phyloP scores from a whole-genome alignment of 2,113 vertebrate genomes.

The Gila orcuttii region DNA sequence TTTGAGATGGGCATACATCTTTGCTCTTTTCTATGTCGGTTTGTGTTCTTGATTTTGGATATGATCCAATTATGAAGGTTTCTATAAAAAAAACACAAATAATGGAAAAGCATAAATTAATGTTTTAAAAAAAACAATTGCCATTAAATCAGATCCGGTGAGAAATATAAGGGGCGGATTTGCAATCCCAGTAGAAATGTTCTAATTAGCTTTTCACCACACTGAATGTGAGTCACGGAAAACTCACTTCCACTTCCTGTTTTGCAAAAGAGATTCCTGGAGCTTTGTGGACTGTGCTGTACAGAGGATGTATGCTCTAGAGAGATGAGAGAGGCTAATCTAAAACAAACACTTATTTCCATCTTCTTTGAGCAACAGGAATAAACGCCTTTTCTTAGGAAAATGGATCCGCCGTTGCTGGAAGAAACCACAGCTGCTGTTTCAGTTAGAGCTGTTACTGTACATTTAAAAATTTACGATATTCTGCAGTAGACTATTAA shows the following conservation, averaged over 20 bases:
- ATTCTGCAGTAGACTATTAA: neutral
- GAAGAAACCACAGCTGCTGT: slow-evolving; percentile 12
- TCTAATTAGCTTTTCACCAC: slow-evolving; percentile 19
- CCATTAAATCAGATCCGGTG: neutral
- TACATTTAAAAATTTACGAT: neutral
- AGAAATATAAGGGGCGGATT: neutral
- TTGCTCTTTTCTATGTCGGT: no score
- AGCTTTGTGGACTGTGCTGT: slow-evolving; percentile 17
- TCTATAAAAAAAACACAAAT: neutral
- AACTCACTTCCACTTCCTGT: slow-evolving; percentile 29
- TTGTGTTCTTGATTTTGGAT: neutral
- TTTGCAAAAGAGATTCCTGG: slow-evolving; percentile 34
- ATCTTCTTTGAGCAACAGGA: slow-evolving; percentile 30
- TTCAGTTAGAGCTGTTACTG: neutral
- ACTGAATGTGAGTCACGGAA: slow-evolving; percentile 15
- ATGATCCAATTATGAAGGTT: neutral
- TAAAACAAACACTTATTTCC: slow-evolving; percentile 47
- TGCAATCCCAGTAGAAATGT: neutral
- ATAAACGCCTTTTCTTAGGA: slow-evolving; percentile 39
- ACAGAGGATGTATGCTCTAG: slow-evolving; percentile 37
- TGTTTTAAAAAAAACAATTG: neutral
- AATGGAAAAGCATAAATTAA: neutral
- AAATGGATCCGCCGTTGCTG: neutral
- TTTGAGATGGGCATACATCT: slow-evolving; percentile 12
- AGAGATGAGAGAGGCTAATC: slow-evolving; percentile 28